phyloP scores from a whole-genome alignment of 2,888 invertebrate genomes.

The Mythimna loreyi region DNA sequence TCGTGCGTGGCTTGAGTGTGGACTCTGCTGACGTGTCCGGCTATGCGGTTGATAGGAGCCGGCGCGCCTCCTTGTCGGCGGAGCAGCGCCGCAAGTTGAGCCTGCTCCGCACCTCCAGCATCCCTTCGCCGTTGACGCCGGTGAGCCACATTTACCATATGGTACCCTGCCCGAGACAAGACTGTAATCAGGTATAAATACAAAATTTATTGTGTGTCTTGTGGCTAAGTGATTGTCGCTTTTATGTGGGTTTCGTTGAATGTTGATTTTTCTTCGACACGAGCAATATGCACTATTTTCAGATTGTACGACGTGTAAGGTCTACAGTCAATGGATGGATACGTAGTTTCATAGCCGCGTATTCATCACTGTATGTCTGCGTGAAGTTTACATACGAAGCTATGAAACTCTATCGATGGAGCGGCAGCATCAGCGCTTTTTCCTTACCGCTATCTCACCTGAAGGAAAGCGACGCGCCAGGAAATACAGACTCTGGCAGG shows the following conservation, averaged over 20 bases:
- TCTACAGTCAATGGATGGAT: no score
- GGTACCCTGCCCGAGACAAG: slow-evolving; percentile 90
- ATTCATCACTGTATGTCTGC: no score
- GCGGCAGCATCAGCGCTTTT: no score
- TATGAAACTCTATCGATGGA: no score
- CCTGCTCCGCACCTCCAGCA: slow-evolving; percentile 83
- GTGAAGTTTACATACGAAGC: no score
- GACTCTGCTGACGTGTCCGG: slow-evolving; percentile 81
- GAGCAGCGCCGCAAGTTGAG: slow-evolving; percentile 86
- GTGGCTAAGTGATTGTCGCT: slow-evolving; percentile 63
- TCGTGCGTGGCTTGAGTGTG: slow-evolving; percentile 80
- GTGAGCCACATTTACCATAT: slow-evolving; percentile 91
- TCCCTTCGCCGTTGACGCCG: slow-evolving; percentile 84
- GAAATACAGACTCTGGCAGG: no score
- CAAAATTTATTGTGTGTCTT: slow-evolving; percentile 45
- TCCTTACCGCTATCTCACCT: no score
- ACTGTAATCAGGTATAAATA: slow-evolving; percentile 87
- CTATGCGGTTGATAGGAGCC: slow-evolving; percentile 86
- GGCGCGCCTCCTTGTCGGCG: slow-evolving; percentile 85
- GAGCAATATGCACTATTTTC: slow-evolving; percentile 8
- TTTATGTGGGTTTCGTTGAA: slow-evolving; percentile 38
- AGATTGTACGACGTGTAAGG: not conserved
- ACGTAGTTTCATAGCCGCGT: no score
- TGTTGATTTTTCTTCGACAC: slow-evolving; percentile 1
- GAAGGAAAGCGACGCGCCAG: no score